Base-by-base conservation (phyloP, 2,113 vertebrate genomes). In the Theristicus caerulescens region DNA sequence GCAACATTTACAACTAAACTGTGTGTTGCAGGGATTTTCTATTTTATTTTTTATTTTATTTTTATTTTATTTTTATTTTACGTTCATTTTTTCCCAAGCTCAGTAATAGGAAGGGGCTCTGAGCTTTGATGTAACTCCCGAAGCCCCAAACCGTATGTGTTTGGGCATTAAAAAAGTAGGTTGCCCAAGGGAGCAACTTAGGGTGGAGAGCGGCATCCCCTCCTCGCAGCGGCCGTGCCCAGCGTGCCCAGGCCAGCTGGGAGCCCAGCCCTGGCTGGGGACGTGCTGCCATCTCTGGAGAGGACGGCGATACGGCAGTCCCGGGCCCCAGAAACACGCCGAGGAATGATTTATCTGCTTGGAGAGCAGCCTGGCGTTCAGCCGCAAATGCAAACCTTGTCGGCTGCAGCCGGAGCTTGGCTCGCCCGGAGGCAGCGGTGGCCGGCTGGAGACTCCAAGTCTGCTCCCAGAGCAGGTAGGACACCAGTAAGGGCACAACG, bases 211-310 rank as follows among this genome's bases (percentile, higher is more conserved):
- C 4, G 36, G 42, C 27, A 34, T n/a, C 32, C 26, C n/a, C 31
- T 6, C 90, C 10, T 5, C 8, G 4, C 34, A 6, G 59, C 1
- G 0, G 18, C 54, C 4, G 11, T 40, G 46, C 46, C 67, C 61
- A 14, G 16, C 0, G 16, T 2, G 55, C 47, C 47, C 3, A 3
- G 55, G 16, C 58, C 31, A 0, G 64, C 64, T 20, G 0, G 6
- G 51, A 91, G 19, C 44, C 42, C 74, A 22, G 66, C 12, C 70
- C 93, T 73, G 73, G 12, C 73, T 86, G 72, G 74, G 79, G 65
- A 84, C 26, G 54, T 94, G 93, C 96, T 96, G 96, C 96, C 95
- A 94, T 90, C 95, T 97, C 86, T 84, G 86, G 96, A 79, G 69
- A n/a, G 47, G 74, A 84, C 34, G 0, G 67, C 0, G 74, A 71